Conservation (phyloP, 2,113 vertebrate genomes). For the Marmota monax region DNA sequence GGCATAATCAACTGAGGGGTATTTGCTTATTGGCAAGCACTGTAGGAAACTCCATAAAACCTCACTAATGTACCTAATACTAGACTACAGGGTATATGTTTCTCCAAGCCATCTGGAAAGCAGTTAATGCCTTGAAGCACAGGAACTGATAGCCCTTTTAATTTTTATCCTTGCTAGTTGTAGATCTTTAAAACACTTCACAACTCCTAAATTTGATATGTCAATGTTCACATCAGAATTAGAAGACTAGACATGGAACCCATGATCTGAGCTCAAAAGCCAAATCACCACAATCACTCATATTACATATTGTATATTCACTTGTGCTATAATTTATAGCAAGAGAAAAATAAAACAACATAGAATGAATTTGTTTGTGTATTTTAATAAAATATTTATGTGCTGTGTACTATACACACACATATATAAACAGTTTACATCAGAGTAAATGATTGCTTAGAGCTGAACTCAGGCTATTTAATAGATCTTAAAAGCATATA, state of each 20-base stretch:
- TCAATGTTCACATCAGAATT: not conserved
- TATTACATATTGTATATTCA: not conserved
- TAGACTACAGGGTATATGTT: not conserved
- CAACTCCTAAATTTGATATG: not conserved
- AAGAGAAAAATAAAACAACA: not conserved
- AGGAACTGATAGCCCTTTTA: conserved; percentile 29
- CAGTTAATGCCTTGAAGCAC: not conserved
- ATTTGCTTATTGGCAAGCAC: not conserved
- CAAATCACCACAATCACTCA: not conserved
- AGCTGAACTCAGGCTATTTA: not conserved
- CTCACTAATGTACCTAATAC: not conserved
- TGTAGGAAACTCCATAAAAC: conserved; percentile 34
- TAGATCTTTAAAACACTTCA: conserved; percentile 25
- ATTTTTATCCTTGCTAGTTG: conserved; percentile 46
- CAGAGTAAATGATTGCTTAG: not conserved
- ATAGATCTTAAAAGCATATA: not conserved
- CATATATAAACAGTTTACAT: not conserved
- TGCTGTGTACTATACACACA: not conserved
- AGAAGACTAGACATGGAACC: not conserved
- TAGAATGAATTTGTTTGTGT: not conserved
- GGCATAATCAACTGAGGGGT: not conserved
- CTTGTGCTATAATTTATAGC: not conserved
- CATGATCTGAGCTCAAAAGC: not conserved
- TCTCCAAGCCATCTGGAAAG: conserved; percentile 61
- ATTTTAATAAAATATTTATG: not conserved